phyloP scores from a whole-genome alignment of 2,113 vertebrate species.

The Erythrocebus patas region DNA sequence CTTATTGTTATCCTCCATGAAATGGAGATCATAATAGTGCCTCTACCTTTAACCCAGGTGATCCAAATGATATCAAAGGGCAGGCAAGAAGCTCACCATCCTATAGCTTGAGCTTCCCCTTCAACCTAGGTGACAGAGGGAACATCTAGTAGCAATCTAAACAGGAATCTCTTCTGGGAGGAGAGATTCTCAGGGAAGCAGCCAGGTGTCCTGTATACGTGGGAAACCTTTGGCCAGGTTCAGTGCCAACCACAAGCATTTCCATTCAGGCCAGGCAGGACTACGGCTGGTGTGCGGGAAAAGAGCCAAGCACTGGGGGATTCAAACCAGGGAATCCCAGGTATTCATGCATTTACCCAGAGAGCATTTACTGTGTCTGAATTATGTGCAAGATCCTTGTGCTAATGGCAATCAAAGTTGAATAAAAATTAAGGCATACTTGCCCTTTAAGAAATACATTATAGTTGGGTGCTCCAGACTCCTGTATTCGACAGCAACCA shows the following conservation, averaged over 20 bases:
- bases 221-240: neutral
- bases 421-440: neutral
- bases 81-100: neutral
- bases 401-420: neutral
- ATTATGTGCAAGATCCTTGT: neutral
- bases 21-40: neutral
- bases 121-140: neutral
- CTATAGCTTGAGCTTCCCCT: neutral
- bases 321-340: neutral
- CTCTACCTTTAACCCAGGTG: neutral
- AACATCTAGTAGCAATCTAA: neutral
- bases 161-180: neutral
- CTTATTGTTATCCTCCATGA: neutral
- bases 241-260: neutral
- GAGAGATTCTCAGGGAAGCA: neutral
- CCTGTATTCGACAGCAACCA: neutral
- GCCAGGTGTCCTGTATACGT: accelerated
- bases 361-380: neutral
- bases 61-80: neutral
- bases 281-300: neutral
- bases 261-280: neutral
- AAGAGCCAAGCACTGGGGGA: neutral
- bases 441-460: neutral
- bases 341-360: neutral
- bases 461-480: neutral